Percentiles rank a stretch among this genome's conserved stretches.
phyloP scores from a whole-genome alignment of 1,140 invertebrate genomes.

The Teleogryllus occipitalis region DNA sequence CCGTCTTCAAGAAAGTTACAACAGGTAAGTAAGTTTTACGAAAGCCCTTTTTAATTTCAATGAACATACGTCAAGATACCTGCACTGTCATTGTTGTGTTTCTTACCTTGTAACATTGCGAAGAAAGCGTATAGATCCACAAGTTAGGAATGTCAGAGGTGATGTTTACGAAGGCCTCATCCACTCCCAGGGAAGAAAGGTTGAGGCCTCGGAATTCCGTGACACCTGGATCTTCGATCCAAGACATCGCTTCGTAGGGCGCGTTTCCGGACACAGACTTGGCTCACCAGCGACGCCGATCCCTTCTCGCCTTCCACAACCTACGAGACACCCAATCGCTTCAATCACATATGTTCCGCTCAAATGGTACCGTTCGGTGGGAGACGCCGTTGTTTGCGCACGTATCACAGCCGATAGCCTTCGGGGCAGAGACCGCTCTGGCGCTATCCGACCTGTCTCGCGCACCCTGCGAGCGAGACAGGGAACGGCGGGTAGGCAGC shows the following conservation, averaged over 20 bases:
- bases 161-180: conserved; percentile 33
- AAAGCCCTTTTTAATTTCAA: no score
- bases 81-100: not conserved
- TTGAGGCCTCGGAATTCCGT: conserved; percentile 29
- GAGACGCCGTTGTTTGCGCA: no score
- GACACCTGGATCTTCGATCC: conserved; percentile 31
- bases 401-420: no score
- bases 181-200: conserved; percentile 28
- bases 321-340: not conserved
- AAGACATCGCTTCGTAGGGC: conserved; percentile 24
- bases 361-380: not conserved
- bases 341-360: not conserved
- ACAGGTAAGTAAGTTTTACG: no score
- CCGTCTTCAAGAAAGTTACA: no score
- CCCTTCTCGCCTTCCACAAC: not conserved
- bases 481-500: not conserved
- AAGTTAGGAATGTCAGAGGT: conserved; percentile 22
- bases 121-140: conserved; percentile 30
- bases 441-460: no score
- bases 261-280: not conserved
- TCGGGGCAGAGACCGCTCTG: no score
- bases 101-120: conserved; percentile 29
- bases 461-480: no score
- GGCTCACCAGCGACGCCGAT: not conserved
- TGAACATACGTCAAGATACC: no score